phyloP scores from a whole-genome alignment of 2,888 invertebrate genomes.

The Cephus pygmeus region DNA sequence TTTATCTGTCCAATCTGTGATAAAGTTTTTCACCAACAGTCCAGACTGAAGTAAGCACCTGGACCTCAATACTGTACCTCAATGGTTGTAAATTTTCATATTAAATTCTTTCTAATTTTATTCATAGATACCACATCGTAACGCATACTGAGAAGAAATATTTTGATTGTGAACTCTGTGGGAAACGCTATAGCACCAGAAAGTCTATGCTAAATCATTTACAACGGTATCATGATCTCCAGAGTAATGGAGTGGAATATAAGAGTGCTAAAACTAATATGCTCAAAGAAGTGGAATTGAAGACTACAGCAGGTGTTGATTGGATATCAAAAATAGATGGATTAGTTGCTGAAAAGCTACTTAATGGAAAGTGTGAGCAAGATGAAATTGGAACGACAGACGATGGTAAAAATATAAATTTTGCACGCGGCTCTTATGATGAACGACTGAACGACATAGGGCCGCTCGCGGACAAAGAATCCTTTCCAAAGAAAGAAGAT shows the following conservation, averaged over 20 bases:
- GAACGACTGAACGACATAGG: background rate
- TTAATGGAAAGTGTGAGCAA: background rate
- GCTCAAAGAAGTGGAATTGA: background rate
- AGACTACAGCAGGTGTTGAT: background rate
- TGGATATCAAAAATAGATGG: background rate
- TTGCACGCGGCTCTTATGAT: background rate
- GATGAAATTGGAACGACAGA: background rate
- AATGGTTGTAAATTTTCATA: background rate
- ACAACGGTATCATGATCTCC: constrained; percentile 63
- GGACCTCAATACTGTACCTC: constrained; percentile 14
- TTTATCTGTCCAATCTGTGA: constrained; percentile 68
- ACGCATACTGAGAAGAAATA: constrained; percentile 68
- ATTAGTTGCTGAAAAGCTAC: background rate
- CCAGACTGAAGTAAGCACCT: constrained; percentile 55
- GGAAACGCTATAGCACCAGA: constrained; percentile 67
- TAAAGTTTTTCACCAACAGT: constrained; percentile 61
- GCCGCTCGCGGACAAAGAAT: background rate
- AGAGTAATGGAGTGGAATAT: background rate
- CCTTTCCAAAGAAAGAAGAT: background rate
- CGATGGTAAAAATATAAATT: background rate
- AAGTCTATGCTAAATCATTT: constrained; percentile 68
- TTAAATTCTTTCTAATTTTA: constrained; percentile 30
- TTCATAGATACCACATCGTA: constrained; percentile 64
- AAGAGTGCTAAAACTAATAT: background rate
- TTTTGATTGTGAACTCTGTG: constrained; percentile 69